Base-by-base conservation (phyloP, 2,113 vertebrate genomes). In the Mus pahari region DNA sequence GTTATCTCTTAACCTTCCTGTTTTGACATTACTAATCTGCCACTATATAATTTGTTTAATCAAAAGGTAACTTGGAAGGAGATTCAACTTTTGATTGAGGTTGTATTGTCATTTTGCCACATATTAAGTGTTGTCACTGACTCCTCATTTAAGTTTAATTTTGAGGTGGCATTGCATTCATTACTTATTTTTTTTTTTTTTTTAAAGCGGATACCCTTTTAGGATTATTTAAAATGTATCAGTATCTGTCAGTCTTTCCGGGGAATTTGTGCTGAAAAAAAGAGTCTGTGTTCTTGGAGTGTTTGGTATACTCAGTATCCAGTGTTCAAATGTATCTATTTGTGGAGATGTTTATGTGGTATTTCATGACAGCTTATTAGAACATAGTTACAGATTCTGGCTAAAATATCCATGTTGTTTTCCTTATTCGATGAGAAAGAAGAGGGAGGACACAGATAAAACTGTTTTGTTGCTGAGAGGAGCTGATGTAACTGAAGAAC, bases 71-170 rank as follows among this genome's bases (percentile, higher is more conserved):
- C 71, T 96, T 96, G 90, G 75, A 91, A 97, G 87, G 92, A 86
- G 36, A 90, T 92, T 39, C 87, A 81, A 91, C 89, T 97, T 97
- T 96, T 97, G 88, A 84, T 87, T 96, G 89, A 96, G 93, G 58
- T 92, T 97, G 62, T 94, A 82, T 92, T 96, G 82, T 94, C 88
- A 75, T 70, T 22, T 79, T 96, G 88, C 86, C 92, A 92, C 39
- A 95, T 86, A 68, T 90, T 92, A 86, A 79, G 88, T 89, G 89
- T 89, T 95, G 96, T 94, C 86, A 95, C 58, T 78, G 91, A 90
- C 20, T 95, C 70, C 77, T 92, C 81, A 91, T 95, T 95, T 84
- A 91, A 96, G 64, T 96, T 92, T 68, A 94, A 4, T 92, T 97
- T 96, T 74, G 81, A 90, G 62, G 89, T 95, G 55, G 26, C 28